Base-by-base conservation (phyloP, 2,888 invertebrate genomes). In the Pachycephus smyrnensis region DNA sequence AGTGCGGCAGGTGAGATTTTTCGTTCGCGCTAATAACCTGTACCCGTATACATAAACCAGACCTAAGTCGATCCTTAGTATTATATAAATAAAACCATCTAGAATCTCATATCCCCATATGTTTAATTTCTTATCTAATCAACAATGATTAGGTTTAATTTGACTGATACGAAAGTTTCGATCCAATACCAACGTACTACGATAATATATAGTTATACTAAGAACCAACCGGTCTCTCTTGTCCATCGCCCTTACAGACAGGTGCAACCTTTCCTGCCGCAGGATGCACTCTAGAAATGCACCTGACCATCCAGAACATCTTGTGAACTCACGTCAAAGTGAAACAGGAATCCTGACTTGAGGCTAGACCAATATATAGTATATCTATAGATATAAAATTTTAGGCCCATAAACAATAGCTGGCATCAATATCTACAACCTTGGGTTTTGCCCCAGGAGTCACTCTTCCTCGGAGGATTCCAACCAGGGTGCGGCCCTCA, bases 401-500 rank as follows among this genome's bases (percentile, higher is more conserved):
- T 55, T 55, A 2, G 23, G 23, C 23, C 55, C 9, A 9, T 40
- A 15, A 40, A 37, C 9, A 23, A 55, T 55, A 23, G 6, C 23
- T 23, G 40, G 40, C 55, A 23, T 55, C 2, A 23, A 0, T 55
- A 55, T 55, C 55, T 15, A 23, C 0, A 55, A 9, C 71, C 31
- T 31, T 30, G 74, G 74, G 74, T 74, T 74, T 74, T 74, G 74
- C 33, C 74, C 30, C 30, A 71, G 71, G 71, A 73, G 73, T n/a
- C 77, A 68, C 31, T n/a, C 12, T 31, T 30, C 15, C 68, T 75
- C 33, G 31, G 68, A 32, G 37, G 76, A 68, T 82, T 78, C 79
- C 80, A 82, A 81, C 76, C 84, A 85, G 85, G 85, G 84, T 84
- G 85, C 84, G 84, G 84, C 83, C 81, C 83, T 84, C 82, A 84